A percentile compares a stretch with the other conserved stretches of the same genome.
Evolutionary conservation across 2,797 vertebrate genomes (phyloP).

Genomic region (Podargus strigoides): DNA sequence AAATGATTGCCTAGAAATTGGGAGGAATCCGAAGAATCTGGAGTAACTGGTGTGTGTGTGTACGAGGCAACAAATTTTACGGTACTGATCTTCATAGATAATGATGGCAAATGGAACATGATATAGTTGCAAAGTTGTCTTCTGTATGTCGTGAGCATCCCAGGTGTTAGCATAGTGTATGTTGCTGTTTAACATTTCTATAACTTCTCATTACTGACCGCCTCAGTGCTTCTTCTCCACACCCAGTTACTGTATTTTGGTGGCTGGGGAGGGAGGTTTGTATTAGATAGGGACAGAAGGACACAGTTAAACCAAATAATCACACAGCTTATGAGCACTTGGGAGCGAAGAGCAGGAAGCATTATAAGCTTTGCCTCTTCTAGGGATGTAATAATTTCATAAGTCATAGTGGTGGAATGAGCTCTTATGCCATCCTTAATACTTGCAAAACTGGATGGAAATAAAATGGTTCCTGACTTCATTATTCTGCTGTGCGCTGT

Average conservation of each 20-base stretch:
- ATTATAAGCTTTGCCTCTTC: slow-evolving; percentile 1
- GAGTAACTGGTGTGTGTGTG: neutral
- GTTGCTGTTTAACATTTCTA: neutral
- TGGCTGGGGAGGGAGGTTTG: neutral
- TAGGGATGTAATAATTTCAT: neutral
- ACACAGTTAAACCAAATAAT: neutral
- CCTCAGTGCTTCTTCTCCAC: neutral
- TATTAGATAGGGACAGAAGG: neutral
- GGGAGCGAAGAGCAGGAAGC: neutral
- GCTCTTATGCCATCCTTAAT: slow-evolving; percentile 30
- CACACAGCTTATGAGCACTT: neutral
- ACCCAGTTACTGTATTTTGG: neutral
- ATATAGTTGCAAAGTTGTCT: neutral
- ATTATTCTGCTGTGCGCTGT: slow-evolving; percentile 46
- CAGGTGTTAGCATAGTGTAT: slow-evolving; percentile 6
- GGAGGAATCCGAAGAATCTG: neutral
- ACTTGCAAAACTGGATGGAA: slow-evolving; percentile 39
- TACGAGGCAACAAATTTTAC: neutral
- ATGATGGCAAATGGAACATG: neutral
- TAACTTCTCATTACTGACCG: neutral
- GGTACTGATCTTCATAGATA: neutral
- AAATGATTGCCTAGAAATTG: neutral
- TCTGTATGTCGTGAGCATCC: slow-evolving; percentile 23
- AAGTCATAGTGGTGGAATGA: neutral
- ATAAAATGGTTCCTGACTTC: slow-evolving; percentile 49